Evolutionary conservation across 2,797 vertebrate species (phyloP).

Genomic region (Scomberomorus guttatus): DNA sequence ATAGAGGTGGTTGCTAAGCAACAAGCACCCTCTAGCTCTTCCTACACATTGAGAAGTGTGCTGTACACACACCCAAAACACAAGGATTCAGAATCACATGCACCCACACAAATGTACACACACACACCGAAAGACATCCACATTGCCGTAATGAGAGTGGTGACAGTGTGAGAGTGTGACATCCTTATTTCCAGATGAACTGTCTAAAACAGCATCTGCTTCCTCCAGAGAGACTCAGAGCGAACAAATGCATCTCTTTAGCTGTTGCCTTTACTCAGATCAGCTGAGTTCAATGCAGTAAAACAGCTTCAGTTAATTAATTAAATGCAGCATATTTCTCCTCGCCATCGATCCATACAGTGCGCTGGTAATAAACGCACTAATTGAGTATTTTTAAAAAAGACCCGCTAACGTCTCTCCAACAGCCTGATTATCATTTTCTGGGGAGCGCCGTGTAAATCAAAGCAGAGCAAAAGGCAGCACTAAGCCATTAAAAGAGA

Average conservation of each 20-base stretch:
- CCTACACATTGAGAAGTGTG: constrained; percentile 71
- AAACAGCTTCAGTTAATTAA: constrained; percentile 22
- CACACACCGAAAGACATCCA: constrained; percentile 15
- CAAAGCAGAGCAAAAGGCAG: constrained; percentile 45
- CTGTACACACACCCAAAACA: constrained; percentile 42
- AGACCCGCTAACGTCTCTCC: constrained; percentile 1
- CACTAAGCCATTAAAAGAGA: constrained; percentile 42
- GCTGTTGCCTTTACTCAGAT: constrained; percentile 35
- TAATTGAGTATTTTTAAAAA: constrained; percentile 33
- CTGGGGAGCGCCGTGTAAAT: constrained; percentile 25
- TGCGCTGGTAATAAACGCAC: constrained; percentile 22
- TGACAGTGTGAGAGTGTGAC: constrained; percentile 46
- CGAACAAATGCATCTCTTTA: constrained; percentile 27
- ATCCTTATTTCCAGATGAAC: constrained; percentile 57
- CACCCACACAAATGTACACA: constrained; percentile 33
- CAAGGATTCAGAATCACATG: constrained; percentile 31
- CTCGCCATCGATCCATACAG: not conserved
- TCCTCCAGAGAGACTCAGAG: constrained; percentile 19
- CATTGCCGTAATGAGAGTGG: constrained; percentile 32
- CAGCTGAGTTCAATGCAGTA: constrained; percentile 24
- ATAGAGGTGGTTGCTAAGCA: constrained; percentile 82
- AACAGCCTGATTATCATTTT: constrained; percentile 29
- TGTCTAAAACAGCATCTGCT: constrained; percentile 50
- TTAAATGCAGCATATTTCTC: constrained; percentile 24
- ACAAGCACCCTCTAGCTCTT: constrained; percentile 82